These are phyloP conservation scores for Phthorimaea operculella DNA, from an alignment of 1,140 invertebrate species.

Conservation along the genomic window DNA sequence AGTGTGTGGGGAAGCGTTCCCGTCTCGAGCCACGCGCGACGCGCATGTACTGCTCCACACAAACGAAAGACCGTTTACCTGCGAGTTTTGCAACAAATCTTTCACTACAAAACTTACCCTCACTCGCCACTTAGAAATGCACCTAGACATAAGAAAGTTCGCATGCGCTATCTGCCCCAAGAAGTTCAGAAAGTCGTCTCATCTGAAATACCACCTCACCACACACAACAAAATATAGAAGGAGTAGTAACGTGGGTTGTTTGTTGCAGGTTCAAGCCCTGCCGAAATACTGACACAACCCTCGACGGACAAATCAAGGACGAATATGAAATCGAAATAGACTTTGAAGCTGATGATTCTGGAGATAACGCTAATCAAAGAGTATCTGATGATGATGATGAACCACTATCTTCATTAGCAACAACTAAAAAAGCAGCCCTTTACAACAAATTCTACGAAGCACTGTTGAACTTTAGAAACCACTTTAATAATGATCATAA, in stretches of 20 bases:
- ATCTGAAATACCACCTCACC: constrained; percentile 40
- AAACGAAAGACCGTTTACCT: constrained; percentile 67
- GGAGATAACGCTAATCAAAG: background rate
- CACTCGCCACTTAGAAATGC: constrained; percentile 38
- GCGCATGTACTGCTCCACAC: constrained; percentile 59
- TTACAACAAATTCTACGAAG: constrained; percentile 38
- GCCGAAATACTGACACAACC: constrained; percentile 1
- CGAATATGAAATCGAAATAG: background rate
- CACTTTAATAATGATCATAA: constrained; percentile 35
- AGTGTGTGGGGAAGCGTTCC: constrained; percentile 47
- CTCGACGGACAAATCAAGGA: background rate
- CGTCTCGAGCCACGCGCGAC: constrained; percentile 32
- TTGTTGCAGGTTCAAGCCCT: constrained; percentile 49
- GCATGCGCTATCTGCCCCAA: constrained; percentile 68
- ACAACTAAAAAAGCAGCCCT: constrained; percentile 17
- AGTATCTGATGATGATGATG: constrained; percentile 27
- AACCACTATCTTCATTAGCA: constrained; percentile 33
- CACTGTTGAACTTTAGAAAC: constrained; percentile 41
- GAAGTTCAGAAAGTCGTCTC: constrained; percentile 43
- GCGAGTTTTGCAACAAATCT: constrained; percentile 63
- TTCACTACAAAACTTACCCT: constrained; percentile 47
- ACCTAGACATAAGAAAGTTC: constrained; percentile 49
- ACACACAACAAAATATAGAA: constrained; percentile 29
- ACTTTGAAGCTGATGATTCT: background rate
- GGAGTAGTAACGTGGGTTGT: constrained; percentile 23